Evolutionary conservation across 1,140 invertebrate genomes (phyloP), one percentile per base, ranked within the genome.

Genomic region (Lerema accius): DNA sequence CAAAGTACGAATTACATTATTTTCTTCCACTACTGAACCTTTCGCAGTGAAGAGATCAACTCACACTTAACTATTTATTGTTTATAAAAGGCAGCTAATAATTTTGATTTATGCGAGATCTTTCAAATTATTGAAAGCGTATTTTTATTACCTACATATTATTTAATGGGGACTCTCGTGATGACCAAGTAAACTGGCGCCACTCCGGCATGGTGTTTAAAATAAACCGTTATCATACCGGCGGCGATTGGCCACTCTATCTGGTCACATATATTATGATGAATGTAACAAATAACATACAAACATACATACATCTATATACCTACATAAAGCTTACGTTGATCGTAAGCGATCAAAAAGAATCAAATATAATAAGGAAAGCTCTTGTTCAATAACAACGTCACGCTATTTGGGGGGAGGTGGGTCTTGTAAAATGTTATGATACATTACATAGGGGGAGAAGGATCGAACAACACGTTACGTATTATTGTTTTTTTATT

Each of bases 191-290:
- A 32, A 32, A 32, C 17, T 55, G 50, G 50, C 50, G 50, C 37
- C 50, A 42, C n/a, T n/a, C n/a, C n/a, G n/a, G 37, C 39, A 55
- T 55, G 5, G 35, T 37, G 16, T 55, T 39, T 53, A 55, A 40
- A 55, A 40, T 42, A 19, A 39, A 55, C 35, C 16, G 37, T 55
- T 55, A 55, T 42, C 42, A 55, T 42, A 55, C 37, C 23, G 15
- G 17, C 46, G 46, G 35, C 37, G 50, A 55, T 23, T 55, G 50
- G 37, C 17, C 50, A 14, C 13, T 19, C 17, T 42, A 55, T 55
- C 19, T 13, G 26, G 40, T 40, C 35, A 17, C 11, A 55, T 19
- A 37, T 16, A 55, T 55, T 55, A 55, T 42, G 50, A 55, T 42
- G 17, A 32, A 23, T 55, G 15, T 40, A 40, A 55, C 39, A 55